These are phyloP conservation scores for human DNA, from an alignment of 2,113 vertebrate species.

Conservation along the genomic window DNA sequence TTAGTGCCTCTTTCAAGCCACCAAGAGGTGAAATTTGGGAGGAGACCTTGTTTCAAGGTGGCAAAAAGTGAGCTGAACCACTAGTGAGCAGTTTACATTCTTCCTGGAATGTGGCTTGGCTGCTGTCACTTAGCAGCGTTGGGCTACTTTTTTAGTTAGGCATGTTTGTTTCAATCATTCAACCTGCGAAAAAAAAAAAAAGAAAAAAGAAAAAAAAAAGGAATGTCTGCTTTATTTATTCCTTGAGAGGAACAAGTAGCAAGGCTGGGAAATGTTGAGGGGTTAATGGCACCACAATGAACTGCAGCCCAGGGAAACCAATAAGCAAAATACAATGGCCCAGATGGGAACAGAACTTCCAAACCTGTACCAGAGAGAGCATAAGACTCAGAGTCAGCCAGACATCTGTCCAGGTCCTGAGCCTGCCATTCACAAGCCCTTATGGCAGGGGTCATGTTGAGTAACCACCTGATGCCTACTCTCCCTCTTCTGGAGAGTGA, in stretches of 20 bases:
- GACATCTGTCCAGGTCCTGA: background rate
- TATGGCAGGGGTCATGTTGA: accelerated
- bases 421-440: background rate
- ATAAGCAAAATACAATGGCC: background rate
- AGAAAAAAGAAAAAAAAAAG: background rate
- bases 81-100: background rate
- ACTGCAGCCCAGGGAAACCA: background rate
- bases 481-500: background rate
- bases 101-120: background rate
- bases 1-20: background rate
- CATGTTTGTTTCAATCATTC: background rate
- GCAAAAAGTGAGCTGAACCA: background rate
- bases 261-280: background rate
- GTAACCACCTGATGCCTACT: background rate
- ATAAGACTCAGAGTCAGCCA: background rate
- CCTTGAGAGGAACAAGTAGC: background rate
- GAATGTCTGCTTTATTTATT: background rate
- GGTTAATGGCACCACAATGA: background rate
- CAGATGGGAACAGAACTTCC: background rate
- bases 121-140: background rate
- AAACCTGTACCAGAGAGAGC: background rate
- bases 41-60: background rate
- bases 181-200: background rate
- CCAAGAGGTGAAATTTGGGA: background rate
- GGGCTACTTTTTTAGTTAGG: background rate